Evolutionary conservation across 1,140 invertebrate species (phyloP).

Genomic region (Halesus radiatus): DNA sequence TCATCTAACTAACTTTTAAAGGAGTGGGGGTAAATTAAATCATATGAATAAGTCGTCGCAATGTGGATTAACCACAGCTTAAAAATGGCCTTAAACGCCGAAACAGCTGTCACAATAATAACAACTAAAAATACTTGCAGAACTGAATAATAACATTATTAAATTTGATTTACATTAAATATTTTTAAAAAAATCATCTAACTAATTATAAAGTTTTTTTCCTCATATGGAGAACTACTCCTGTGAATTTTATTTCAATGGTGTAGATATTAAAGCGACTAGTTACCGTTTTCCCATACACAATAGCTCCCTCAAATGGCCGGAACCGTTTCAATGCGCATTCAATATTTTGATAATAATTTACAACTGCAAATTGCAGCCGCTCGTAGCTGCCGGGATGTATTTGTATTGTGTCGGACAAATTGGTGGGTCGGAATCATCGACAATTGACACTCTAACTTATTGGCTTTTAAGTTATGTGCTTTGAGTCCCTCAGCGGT

Average conservation of each 20-base stretch:
- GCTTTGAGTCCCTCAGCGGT: neutral
- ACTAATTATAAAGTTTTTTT: no score
- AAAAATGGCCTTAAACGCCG: no score
- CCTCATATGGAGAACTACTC: neutral
- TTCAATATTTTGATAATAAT: slow-evolving; percentile 44
- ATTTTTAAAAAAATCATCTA: no score
- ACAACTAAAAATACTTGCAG: no score
- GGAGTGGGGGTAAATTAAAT: no score
- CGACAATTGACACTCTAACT: slow-evolving; percentile 19
- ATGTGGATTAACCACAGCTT: no score
- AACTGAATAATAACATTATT: no score
- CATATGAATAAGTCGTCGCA: no score
- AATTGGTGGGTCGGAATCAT: slow-evolving; percentile 24
- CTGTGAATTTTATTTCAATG: neutral
- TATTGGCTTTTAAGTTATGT: slow-evolving; percentile 19
- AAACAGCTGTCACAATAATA: no score
- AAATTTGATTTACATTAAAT: no score
- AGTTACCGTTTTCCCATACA: neutral
- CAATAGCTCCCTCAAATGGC: slow-evolving; percentile 18
- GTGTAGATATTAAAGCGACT: neutral
- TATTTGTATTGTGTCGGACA: slow-evolving; percentile 15
- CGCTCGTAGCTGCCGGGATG: neutral
- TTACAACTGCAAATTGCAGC: slow-evolving; percentile 36
- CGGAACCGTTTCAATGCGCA: slow-evolving; percentile 35
- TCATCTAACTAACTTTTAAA: no score